Conservation (phyloP, 2,113 vertebrate species). For the Neotragus pygmaeus region DNA sequence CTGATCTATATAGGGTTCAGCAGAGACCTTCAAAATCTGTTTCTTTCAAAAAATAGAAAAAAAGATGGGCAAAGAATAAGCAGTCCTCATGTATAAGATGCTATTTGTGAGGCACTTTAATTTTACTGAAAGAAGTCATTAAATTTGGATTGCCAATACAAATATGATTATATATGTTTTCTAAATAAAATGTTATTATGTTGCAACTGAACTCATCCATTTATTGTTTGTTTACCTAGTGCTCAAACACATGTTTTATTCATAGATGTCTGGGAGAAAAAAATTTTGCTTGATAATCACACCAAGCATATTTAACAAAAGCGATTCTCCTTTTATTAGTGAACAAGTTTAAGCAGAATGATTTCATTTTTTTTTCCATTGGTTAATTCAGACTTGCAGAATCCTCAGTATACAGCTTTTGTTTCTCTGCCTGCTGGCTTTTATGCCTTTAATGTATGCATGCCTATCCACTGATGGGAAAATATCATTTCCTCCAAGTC, state of each 20-base stretch:
- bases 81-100: slow-evolving; percentile 28
- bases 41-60: slow-evolving; percentile 49
- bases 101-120: slow-evolving; percentile 61
- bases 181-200: slow-evolving; percentile 64
- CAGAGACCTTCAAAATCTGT: slow-evolving; percentile 9
- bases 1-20: neutral
- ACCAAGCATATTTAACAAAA: slow-evolving; percentile 75
- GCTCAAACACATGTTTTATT: slow-evolving; percentile 71
- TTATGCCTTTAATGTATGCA: slow-evolving; percentile 78
- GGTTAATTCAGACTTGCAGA: slow-evolving; percentile 68
- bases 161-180: slow-evolving; percentile 73
- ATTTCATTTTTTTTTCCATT: slow-evolving; percentile 65
- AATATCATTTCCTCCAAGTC: slow-evolving; percentile 78
- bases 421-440: slow-evolving; percentile 73
- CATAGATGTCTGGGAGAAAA: slow-evolving; percentile 71
- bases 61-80: slow-evolving; percentile 34
- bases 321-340: slow-evolving; percentile 65
- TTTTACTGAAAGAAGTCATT: slow-evolving; percentile 75
- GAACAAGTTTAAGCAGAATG: slow-evolving; percentile 70
- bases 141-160: slow-evolving; percentile 73
- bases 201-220: slow-evolving; percentile 68
- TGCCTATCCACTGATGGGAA: slow-evolving; percentile 76
- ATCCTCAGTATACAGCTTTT: slow-evolving; percentile 49
- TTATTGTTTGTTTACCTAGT: slow-evolving; percentile 75
- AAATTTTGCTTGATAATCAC: slow-evolving; percentile 69